Evolutionary conservation across 2,797 vertebrate genomes (phyloP).

Genomic region (Avahi laniger): DNA sequence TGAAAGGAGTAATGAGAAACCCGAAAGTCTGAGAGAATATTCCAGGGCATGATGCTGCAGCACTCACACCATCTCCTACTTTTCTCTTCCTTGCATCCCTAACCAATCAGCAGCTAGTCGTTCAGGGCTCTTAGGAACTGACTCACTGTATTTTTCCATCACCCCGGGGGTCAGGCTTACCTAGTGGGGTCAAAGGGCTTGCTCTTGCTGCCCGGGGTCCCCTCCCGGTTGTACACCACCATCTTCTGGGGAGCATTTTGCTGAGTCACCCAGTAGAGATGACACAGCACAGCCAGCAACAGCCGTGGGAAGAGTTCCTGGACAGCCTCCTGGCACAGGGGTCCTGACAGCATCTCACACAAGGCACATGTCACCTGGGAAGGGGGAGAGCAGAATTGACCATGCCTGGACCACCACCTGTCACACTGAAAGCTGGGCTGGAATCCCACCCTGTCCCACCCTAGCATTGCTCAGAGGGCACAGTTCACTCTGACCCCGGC

Average conservation of each 20-base stretch:
- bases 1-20: neutral
- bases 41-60: no score
- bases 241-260: slow-evolving; percentile 36
- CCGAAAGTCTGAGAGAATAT: neutral
- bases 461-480: no score
- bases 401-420: neutral
- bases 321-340: neutral
- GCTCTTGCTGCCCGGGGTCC: neutral
- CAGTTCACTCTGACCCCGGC: neutral
- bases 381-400: no score
- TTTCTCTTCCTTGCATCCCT: neutral
- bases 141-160: neutral
- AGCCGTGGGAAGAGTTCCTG: slow-evolving; percentile 33
- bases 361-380: slow-evolving; percentile 15
- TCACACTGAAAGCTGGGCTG: neutral
- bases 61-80: neutral
- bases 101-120: neutral
- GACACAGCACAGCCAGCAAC: slow-evolving; percentile 45
- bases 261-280: slow-evolving; percentile 55
- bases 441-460: neutral
- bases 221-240: slow-evolving; percentile 45
- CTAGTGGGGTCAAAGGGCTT: slow-evolving; percentile 39
- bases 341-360: slow-evolving; percentile 50
- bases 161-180: neutral
- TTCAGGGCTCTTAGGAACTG: neutral